Percentiles rank a stretch among this genome's conserved stretches.
Conservation (phyloP, 1,140 invertebrate genomes). For the Euglossa dilemma region DNA sequence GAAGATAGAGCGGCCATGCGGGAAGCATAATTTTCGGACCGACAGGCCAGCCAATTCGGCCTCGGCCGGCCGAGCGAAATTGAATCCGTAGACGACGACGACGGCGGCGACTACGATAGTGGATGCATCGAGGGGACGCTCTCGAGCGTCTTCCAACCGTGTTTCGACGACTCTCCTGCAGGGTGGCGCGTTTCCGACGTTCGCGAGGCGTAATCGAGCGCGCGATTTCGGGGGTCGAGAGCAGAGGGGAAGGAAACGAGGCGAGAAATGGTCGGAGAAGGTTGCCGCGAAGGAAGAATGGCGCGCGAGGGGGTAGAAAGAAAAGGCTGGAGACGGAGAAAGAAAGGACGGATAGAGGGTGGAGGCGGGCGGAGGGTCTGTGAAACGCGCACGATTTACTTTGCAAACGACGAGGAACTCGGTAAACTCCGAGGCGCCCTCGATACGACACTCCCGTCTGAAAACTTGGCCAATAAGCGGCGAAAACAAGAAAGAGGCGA, state of each 20-base stretch:
- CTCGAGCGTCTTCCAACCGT: constrained; percentile 1
- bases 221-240: neutral
- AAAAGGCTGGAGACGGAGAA: neutral
- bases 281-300: constrained; percentile 4
- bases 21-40: constrained; percentile 41
- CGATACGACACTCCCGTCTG: constrained; percentile 70
- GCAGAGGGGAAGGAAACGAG: constrained; percentile 8
- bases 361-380: neutral
- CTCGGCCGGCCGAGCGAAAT: constrained; percentile 42
- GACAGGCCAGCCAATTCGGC: constrained; percentile 35
- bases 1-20: constrained; percentile 13
- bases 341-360: constrained; percentile 23
- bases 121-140: constrained; percentile 9
- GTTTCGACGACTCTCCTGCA: neutral
- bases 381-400: constrained; percentile 68
- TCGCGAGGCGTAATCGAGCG: constrained; percentile 17
- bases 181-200: neutral
- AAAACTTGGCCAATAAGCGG: constrained; percentile 74
- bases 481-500: constrained; percentile 73
- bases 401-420: constrained; percentile 66
- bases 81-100: constrained; percentile 20
- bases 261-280: constrained; percentile 15
- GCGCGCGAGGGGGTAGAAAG: neutral
- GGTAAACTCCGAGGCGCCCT: constrained; percentile 67
- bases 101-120: neutral